phyloP scores from a whole-genome alignment of 35 echinoderm and acorn worm genomes.

The Hemicentrotus pulcherrimus region DNA sequence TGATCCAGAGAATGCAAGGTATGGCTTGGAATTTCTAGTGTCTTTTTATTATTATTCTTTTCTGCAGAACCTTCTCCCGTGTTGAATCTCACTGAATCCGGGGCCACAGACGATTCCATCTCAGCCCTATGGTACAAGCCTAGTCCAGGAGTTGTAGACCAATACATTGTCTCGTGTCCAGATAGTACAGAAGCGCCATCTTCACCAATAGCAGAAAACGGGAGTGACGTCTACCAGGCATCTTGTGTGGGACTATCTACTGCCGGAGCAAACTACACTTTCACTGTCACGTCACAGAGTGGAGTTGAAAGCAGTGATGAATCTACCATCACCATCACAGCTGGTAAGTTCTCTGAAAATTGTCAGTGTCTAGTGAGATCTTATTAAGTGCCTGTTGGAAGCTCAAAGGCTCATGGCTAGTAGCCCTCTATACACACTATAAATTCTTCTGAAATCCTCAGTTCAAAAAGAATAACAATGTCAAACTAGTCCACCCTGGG shows the following conservation, averaged over 20 bases:
- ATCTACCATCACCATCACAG: not conserved
- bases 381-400: too few relatives aligned
- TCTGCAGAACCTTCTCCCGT: not conserved
- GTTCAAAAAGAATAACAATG: too few relatives aligned
- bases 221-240: not conserved
- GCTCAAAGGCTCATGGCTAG: too few relatives aligned
- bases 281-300: not conserved
- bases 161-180: not conserved
- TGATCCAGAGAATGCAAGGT: too few relatives aligned
- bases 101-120: not conserved
- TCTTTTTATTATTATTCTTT: not conserved
- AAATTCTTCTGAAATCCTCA: too few relatives aligned
- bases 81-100: not conserved
- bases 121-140: not conserved
- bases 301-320: not conserved
- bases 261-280: not conserved
- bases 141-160: not conserved
- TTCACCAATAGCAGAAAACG: not conserved
- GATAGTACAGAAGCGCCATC: not conserved
- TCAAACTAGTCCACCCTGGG: too few relatives aligned
- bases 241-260: not conserved
- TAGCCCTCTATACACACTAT: too few relatives aligned
- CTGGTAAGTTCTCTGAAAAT: not conserved
- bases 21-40: not conserved
- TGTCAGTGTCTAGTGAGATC: too few relatives aligned